Evolutionary conservation across 2,888 invertebrate genomes (phyloP).

Genomic region (Coelinius sp.): DNA sequence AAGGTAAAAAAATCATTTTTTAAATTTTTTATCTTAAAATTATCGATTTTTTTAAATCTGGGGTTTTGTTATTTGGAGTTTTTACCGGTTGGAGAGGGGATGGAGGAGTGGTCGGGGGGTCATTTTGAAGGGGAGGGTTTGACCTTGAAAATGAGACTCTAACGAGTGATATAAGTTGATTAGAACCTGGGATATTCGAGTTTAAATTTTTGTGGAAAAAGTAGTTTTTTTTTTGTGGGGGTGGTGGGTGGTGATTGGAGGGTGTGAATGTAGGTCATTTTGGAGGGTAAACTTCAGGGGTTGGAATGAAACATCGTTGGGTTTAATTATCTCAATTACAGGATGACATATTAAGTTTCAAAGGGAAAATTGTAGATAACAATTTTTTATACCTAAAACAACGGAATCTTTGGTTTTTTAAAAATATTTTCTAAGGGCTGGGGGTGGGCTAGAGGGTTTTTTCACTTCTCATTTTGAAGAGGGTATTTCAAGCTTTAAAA

Average conservation of each 20-base stretch:
- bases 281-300: background rate
- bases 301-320: background rate
- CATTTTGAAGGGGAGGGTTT: too few species aligned
- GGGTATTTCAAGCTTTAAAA: background rate
- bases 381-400: background rate
- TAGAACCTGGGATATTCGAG: too few species aligned
- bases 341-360: background rate
- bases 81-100: too few species aligned
- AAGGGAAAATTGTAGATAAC: background rate
- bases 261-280: background rate
- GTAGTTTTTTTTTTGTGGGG: too few species aligned
- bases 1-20: conserved; percentile 75
- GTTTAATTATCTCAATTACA: background rate
- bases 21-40: background rate
- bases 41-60: background rate
- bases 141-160: too few species aligned
- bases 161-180: too few species aligned
- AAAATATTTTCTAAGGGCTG: background rate
- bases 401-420: background rate
- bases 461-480: background rate
- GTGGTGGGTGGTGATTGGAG: background rate
- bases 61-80: background rate
- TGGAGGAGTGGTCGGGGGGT: too few species aligned
- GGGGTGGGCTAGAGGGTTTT: background rate
- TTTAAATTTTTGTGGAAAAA: background rate